Evolutionary conservation across 2,797 vertebrate species (phyloP).

Genomic region (Fundulus diaphanus): DNA sequence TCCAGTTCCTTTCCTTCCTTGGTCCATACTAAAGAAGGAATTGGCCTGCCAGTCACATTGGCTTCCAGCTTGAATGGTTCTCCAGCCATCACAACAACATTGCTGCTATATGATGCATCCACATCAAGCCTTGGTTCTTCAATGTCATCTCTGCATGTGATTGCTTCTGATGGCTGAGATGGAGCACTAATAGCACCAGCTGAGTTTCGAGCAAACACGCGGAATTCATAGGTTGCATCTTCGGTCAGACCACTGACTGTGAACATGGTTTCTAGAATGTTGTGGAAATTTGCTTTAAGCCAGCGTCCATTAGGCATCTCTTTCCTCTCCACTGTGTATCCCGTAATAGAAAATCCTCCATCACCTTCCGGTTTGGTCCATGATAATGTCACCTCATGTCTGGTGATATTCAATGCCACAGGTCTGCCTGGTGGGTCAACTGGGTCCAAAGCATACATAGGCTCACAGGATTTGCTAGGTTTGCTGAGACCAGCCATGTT

Average conservation of each 20-base stretch:
- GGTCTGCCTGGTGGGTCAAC: constrained; percentile 95
- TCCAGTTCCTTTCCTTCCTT: constrained; percentile 97
- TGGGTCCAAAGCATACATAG: constrained; percentile 92
- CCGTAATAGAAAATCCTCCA: constrained; percentile 97
- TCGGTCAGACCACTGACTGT: constrained; percentile 96
- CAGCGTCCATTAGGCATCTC: constrained; percentile 95
- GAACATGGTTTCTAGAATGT: constrained; percentile 94
- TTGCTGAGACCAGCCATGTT: constrained; percentile 97
- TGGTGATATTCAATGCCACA: constrained; percentile 92
- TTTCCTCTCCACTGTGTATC: constrained; percentile 95
- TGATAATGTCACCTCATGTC: constrained; percentile 93
- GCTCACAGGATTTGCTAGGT: constrained; percentile 94
- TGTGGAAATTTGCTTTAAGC: constrained; percentile 98
- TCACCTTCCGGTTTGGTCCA: constrained; percentile 97
- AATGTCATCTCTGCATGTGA: constrained; percentile 95
- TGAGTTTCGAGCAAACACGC: constrained; percentile 94
- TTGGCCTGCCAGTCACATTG: constrained; percentile 90
- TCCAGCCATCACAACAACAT: constrained; percentile 92
- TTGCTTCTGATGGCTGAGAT: constrained; percentile 91
- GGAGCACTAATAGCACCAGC: constrained; percentile 93
- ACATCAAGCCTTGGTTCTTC: constrained; percentile 94
- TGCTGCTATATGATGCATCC: constrained; percentile 91
- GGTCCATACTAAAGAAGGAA: constrained; percentile 93
- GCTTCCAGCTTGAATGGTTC: constrained; percentile 95
- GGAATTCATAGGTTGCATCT: constrained; percentile 96